phyloP scores from a whole-genome alignment of 53 echinoderm and acorn worm genomes.

The Echinarachnius parma region DNA sequence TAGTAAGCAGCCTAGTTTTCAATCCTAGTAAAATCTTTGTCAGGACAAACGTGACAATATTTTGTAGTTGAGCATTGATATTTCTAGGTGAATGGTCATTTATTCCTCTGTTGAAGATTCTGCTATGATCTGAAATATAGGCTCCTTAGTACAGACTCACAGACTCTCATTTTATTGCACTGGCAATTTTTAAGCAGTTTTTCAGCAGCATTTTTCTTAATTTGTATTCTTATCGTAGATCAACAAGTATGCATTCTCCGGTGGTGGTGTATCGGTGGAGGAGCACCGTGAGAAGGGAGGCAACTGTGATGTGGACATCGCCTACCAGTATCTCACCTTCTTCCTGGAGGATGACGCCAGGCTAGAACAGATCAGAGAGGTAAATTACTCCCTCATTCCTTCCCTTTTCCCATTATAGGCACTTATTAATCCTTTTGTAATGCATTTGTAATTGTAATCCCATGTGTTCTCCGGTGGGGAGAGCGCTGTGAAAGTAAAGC shows the following conservation, averaged over 20 bases:
- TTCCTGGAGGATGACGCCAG: slow-evolving; percentile 83
- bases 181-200: no score
- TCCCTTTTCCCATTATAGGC: no score
- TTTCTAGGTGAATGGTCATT: no score
- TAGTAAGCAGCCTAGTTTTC: no score
- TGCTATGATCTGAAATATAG: no score
- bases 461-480: slow-evolving; percentile 96
- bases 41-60: no score
- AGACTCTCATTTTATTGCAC: not conserved
- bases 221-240: slow-evolving; percentile 46
- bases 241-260: slow-evolving; percentile 98
- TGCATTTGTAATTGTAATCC: slow-evolving; percentile 66
- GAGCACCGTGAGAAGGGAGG: slow-evolving; percentile 96
- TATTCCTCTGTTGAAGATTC: no score
- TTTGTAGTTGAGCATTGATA: no score
- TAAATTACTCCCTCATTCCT: no score
- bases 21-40: no score
- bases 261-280: slow-evolving; percentile 80
- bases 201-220: not conserved
- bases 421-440: no score
- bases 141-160: no score
- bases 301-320: slow-evolving; percentile 89
- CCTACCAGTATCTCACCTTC: slow-evolving; percentile 96
- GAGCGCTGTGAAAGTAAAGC: slow-evolving; percentile 93
- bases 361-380: slow-evolving; percentile 72